Evolutionary conservation across 2,888 invertebrate species (phyloP).

Genomic region (Mythimna loreyi): DNA sequence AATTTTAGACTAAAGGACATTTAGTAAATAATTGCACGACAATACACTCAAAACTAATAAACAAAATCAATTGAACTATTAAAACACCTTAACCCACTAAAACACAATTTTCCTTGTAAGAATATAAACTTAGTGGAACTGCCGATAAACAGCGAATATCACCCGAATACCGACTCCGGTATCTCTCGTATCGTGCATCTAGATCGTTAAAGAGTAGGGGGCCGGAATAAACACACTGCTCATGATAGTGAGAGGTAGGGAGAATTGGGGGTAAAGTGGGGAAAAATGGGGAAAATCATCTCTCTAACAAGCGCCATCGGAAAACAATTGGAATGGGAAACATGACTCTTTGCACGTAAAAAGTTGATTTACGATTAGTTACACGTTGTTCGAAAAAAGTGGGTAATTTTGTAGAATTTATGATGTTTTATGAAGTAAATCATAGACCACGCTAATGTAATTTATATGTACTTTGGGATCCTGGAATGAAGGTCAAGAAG

Average conservation of each 20-base stretch:
- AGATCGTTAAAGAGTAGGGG: slow-evolving; percentile 58
- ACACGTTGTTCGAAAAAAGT: neutral
- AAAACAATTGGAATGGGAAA: slow-evolving; percentile 66
- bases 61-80: slow-evolving; percentile 2
- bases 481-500: too few species aligned
- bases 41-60: slow-evolving; percentile 19
- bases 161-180: slow-evolving; percentile 35
- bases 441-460: too few species aligned
- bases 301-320: slow-evolving; percentile 71
- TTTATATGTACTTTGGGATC: too few species aligned
- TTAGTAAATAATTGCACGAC: neutral
- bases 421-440: neutral
- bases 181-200: slow-evolving; percentile 55
- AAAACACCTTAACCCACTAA: slow-evolving; percentile 11
- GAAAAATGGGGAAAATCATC: slow-evolving; percentile 54
- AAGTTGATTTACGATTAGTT: slow-evolving; percentile 28
- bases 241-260: slow-evolving; percentile 49
- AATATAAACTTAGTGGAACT: slow-evolving; percentile 48
- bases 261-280: slow-evolving; percentile 33
- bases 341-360: slow-evolving; percentile 53
- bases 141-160: slow-evolving; percentile 60
- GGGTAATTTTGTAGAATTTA: neutral
- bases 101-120: slow-evolving; percentile 34
- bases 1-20: too few species aligned
- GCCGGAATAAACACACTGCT: slow-evolving; percentile 58